Evolutionary conservation across 2,113 vertebrate genomes (phyloP), one percentile per base, ranked within the genome.

Genomic region (Isurus oxyrinchus): DNA sequence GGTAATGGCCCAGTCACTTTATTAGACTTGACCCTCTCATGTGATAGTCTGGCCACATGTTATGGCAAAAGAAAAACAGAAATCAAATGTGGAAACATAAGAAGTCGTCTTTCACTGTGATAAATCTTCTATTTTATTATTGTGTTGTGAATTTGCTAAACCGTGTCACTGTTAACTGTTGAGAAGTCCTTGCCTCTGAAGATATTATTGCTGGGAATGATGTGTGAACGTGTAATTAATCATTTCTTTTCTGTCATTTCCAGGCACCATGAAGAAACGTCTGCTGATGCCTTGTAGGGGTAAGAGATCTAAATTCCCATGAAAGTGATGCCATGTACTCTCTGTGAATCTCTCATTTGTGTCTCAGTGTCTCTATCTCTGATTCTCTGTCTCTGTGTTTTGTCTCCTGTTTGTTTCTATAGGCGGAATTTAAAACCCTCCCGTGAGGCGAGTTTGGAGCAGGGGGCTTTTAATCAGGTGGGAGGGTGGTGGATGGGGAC

Each of bases 201-300:
- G 19, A 84, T 84, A 1, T 16, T 84, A 8, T 63, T 94, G 59
- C 14, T 63, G 90, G 35, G 19, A 66, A 63, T 91, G 96, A 96
- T 97, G 96, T 97, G 97, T 97, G 98, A 97, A 98, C 97, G 25
- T 96, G 96, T 97, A 97, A 96, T 97, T 98, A 97, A 97, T 98
- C 97, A 97, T 97, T 97, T 97, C 97, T 97, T 98, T 97, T 97
- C 97, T 97, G 97, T 98, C 63, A 97, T 97, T 97, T 96, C 21
- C 98, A 98, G 98, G 98, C 98, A 98, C 97, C 97, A 97, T 98
- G 98, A 98, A 98, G 98, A 98, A 98, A 97, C 98, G 98, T 97
- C 98, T 98, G 97, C 98, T 98, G 98, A 98, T 98, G 98, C 98
- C 98, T 97, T 98, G 98, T 97, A 98, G 98, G 98, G 98, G 98